phyloP scores from a whole-genome alignment of 2,888 invertebrate genomes.

The Meghimatium bilineatum region DNA sequence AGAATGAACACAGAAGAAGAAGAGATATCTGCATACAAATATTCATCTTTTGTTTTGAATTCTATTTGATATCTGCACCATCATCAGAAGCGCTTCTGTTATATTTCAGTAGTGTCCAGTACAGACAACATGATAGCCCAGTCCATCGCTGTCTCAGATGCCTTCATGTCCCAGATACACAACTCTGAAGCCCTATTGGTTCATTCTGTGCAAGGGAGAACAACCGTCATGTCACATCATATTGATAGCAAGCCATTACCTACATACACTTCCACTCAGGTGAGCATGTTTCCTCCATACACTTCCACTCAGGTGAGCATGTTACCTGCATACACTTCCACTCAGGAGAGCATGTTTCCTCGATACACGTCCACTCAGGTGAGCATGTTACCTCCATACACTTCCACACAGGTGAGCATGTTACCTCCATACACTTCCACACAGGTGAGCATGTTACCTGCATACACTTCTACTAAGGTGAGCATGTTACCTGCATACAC shows the following conservation, averaged over 20 bases:
- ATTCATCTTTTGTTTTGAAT: too few species aligned
- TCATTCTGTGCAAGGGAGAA: slow-evolving; percentile 1
- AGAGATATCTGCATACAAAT: too few species aligned
- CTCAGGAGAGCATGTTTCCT: background rate
- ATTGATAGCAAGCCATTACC: slow-evolving; percentile 15
- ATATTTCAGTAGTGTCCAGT: background rate
- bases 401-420: background rate
- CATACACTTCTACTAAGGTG: slow-evolving; percentile 20
- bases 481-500: background rate
- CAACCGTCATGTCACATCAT: slow-evolving; percentile 12
- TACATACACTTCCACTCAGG: slow-evolving; percentile 15
- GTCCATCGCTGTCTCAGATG: slow-evolving; percentile 25
- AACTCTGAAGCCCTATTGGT: slow-evolving; percentile 37
- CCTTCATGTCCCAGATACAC: slow-evolving; percentile 38
- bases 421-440: background rate
- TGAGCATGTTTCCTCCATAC: background rate
- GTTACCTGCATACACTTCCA: background rate
- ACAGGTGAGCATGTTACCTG: background rate
- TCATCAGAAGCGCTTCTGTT: background rate
- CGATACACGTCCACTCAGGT: background rate
- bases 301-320: background rate
- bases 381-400: background rate
- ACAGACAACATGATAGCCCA: slow-evolving; percentile 25
- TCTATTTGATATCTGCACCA: too few species aligned
- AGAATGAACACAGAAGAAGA: too few species aligned